Evolutionary conservation across 2,888 invertebrate genomes (phyloP).

Genomic region (Caenorhabditis virilis): DNA sequence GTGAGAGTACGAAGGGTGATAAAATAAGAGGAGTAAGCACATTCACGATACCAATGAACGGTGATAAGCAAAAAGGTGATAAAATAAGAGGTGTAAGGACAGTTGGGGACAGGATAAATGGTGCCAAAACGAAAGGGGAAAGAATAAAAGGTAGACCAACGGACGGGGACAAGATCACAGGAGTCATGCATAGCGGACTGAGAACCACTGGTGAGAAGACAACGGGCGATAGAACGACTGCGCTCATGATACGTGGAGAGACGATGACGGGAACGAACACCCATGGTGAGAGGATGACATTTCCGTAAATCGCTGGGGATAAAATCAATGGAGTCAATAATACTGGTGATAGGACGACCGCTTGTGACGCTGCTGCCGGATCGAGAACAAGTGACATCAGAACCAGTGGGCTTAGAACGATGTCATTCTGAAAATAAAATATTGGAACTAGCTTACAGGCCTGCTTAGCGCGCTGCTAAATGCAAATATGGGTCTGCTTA

Average conservation of each 20-base stretch:
- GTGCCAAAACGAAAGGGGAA: conserved; percentile 47
- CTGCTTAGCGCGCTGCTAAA: too few relatives aligned
- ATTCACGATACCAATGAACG: conserved; percentile 39
- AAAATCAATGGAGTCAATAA: conserved; percentile 36
- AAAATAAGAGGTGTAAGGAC: conserved; percentile 38
- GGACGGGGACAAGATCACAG: conserved; percentile 36
- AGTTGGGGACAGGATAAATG: conserved; percentile 32
- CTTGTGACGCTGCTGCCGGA: conserved; percentile 36
- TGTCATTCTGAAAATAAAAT: conserved; percentile 35
- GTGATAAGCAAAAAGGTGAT: conserved; percentile 44
- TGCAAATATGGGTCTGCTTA: too few relatives aligned
- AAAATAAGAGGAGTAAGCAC: conserved; percentile 39
- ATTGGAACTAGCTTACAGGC: too few relatives aligned
- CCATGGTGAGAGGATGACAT: conserved; percentile 41
- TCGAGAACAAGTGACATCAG: not conserved
- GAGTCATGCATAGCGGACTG: conserved; percentile 38
- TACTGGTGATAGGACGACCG: conserved; percentile 46
- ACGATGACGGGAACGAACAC: conserved; percentile 48
- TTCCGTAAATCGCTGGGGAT: conserved; percentile 45
- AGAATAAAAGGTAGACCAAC: conserved; percentile 45
- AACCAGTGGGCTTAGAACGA: conserved; percentile 23
- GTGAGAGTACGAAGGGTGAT: conserved; percentile 43
- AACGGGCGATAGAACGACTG: conserved; percentile 42
- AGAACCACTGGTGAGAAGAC: conserved; percentile 44
- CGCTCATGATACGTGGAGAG: conserved; percentile 41